These are phyloP conservation scores for Maniola jurtina DNA, from an alignment of 1,140 invertebrate genomes.

Conservation along the genomic window DNA sequence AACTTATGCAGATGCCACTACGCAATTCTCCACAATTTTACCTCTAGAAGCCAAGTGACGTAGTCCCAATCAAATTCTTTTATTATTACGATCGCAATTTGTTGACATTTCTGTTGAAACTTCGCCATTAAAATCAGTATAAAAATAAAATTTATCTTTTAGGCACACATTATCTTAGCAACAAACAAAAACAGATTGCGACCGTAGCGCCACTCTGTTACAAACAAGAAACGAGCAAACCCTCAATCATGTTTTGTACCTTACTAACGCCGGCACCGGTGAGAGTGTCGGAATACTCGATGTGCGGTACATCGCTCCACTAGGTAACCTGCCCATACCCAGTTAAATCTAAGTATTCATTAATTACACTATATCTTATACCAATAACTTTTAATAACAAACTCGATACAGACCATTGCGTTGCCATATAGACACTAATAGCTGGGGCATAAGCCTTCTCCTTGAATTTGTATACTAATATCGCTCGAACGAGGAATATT, in stretches of 20 bases:
- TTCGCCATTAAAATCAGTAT: neutral
- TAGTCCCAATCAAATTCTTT: constrained; percentile 26
- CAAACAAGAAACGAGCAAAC: constrained; percentile 56
- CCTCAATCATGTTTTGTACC: constrained; percentile 81
- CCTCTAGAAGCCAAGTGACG: constrained; percentile 36
- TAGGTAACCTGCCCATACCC: constrained; percentile 73
- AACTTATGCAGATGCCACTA: constrained; percentile 35
- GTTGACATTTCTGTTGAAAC: neutral
- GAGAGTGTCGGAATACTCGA: constrained; percentile 92
- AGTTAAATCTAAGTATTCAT: constrained; percentile 29
- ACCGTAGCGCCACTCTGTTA: constrained; percentile 41
- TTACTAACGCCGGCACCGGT: constrained; percentile 85
- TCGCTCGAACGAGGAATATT: too few species aligned
- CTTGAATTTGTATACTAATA: neutral
- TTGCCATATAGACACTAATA: neutral
- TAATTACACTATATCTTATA: too few species aligned
- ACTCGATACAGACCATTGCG: neutral
- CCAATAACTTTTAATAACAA: neutral
- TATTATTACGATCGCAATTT: constrained; percentile 35
- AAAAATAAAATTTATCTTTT: neutral
- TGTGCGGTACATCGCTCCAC: constrained; percentile 88
- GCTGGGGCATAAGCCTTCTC: neutral
- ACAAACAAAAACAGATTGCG: constrained; percentile 40
- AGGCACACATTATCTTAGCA: neutral
- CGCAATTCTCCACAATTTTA: constrained; percentile 26